Evolutionary conservation across 1,140 invertebrate genomes (phyloP).

Genomic region (Aethina tumida): DNA sequence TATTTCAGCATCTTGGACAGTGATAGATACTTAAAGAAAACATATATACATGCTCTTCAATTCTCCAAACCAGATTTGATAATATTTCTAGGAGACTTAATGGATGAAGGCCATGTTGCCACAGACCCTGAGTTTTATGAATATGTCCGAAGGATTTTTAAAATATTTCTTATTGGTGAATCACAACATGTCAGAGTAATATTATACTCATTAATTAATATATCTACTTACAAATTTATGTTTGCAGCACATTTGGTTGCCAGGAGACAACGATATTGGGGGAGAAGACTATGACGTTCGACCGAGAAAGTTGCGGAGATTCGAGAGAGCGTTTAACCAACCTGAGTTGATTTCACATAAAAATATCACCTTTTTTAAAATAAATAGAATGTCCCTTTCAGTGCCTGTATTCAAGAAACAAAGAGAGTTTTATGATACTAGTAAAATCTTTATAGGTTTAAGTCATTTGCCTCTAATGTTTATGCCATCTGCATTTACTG

Average conservation of each 20-base stretch:
- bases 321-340: slow-evolving; percentile 65
- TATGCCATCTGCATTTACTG: slow-evolving; percentile 49
- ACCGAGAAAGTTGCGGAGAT: slow-evolving; percentile 61
- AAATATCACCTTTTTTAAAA: slow-evolving; percentile 51
- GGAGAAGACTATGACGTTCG: slow-evolving; percentile 74
- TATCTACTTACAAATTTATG: too few relatives aligned
- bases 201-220: slow-evolving; percentile 1
- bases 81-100: slow-evolving; percentile 82
- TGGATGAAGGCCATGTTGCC: slow-evolving; percentile 84
- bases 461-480: slow-evolving; percentile 61
- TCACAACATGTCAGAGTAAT: slow-evolving; percentile 13
- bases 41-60: slow-evolving; percentile 60
- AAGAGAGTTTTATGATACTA: slow-evolving; percentile 47
- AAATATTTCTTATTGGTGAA: slow-evolving; percentile 56
- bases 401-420: slow-evolving; percentile 41
- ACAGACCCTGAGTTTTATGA: slow-evolving; percentile 52
- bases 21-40: slow-evolving; percentile 72
- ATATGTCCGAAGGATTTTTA: slow-evolving; percentile 58
- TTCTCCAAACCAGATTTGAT: slow-evolving; percentile 77
- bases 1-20: slow-evolving; percentile 64
- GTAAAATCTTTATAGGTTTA: slow-evolving; percentile 54
- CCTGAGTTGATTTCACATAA: slow-evolving; percentile 50
- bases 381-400: slow-evolving; percentile 54
- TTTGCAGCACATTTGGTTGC: slow-evolving; percentile 71
- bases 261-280: slow-evolving; percentile 93